phyloP scores from a whole-genome alignment of 2,888 invertebrate species.

The Hecatera dysodea region DNA sequence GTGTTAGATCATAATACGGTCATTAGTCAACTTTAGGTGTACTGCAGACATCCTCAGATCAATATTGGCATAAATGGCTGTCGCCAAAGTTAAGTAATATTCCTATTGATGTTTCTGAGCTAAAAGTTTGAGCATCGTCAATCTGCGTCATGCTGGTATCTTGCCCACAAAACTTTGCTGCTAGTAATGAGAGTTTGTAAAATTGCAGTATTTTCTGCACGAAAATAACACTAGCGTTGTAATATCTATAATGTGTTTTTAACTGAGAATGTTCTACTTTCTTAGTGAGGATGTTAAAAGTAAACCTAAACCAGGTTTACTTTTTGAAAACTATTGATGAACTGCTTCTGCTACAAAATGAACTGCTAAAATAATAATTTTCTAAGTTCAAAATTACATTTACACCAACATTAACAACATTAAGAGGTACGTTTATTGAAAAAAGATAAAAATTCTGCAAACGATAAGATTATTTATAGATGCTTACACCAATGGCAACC shows the following conservation, averaged over 20 bases:
- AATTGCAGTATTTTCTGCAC: slow-evolving; percentile 29
- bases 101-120: slow-evolving; percentile 34
- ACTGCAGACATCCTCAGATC: neutral
- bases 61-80: slow-evolving; percentile 35
- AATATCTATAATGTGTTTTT: neutral
- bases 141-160: slow-evolving; percentile 46
- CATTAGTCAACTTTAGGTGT: slow-evolving; percentile 32
- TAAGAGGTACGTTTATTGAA: too few relatives aligned
- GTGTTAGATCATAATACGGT: slow-evolving; percentile 22
- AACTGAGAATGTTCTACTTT: neutral
- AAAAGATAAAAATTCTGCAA: too few relatives aligned
- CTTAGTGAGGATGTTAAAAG: neutral
- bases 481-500: too few relatives aligned
- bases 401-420: too few relatives aligned
- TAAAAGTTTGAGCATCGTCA: slow-evolving; percentile 49
- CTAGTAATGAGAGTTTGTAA: slow-evolving; percentile 49
- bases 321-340: neutral
- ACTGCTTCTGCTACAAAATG: neutral
- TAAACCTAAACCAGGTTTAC: neutral
- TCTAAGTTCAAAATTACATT: too few relatives aligned
- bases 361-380: too few relatives aligned
- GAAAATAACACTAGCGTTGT: neutral
- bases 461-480: too few relatives aligned
- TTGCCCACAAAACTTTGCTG: slow-evolving; percentile 36
- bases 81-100: slow-evolving; percentile 45